These are phyloP conservation scores for Phalacrocorax carbo DNA, from an alignment of 2,113 vertebrate genomes.

Conservation along the genomic window DNA sequence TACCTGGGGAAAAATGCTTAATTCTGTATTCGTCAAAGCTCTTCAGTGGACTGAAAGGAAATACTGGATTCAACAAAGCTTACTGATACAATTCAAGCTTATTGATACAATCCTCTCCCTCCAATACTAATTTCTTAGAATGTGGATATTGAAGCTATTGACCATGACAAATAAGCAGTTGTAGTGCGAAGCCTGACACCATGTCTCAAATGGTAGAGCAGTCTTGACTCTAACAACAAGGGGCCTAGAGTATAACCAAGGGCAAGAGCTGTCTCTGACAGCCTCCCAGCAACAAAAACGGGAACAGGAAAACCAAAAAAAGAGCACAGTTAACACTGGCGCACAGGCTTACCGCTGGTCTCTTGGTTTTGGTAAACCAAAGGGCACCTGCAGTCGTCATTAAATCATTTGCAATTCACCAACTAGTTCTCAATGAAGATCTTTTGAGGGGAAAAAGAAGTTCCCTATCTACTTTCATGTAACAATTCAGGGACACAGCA, in stretches of 20 bases:
- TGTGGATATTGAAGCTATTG: not conserved
- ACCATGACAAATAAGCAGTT: not conserved
- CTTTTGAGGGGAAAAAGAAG: not conserved
- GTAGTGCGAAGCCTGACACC: not conserved
- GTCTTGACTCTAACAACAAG: not conserved
- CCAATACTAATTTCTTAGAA: not conserved
- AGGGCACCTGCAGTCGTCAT: not conserved
- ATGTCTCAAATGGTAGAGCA: not conserved
- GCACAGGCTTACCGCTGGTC: not conserved
- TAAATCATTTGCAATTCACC: not conserved
- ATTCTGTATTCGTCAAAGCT: not conserved
- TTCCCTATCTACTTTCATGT: not conserved
- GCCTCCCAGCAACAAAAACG: not conserved
- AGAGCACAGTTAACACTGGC: not conserved
- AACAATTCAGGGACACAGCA: not conserved
- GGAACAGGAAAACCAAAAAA: not conserved
- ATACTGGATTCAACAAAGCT: not conserved
- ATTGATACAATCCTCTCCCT: not conserved
- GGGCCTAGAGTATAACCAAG: not conserved
- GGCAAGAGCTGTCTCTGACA: not conserved
- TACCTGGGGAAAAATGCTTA: not conserved
- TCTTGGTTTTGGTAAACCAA: not conserved
- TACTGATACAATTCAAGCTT: not conserved
- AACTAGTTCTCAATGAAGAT: not conserved
- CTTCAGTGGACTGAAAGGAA: not conserved